Base-by-base conservation (phyloP, 2,113 vertebrate genomes). In the Lepus timidus region DNA sequence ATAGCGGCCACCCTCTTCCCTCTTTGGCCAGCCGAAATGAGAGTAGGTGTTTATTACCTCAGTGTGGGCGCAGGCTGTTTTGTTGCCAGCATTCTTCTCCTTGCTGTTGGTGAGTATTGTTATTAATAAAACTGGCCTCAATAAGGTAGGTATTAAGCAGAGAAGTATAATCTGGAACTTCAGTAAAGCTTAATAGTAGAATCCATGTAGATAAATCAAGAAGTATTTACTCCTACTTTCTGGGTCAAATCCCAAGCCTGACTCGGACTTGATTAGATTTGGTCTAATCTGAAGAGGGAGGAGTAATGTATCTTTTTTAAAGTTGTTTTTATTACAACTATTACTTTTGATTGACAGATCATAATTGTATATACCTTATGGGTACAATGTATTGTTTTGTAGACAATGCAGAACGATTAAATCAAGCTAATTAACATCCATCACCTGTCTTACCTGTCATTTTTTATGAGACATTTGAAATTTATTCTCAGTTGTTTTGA, bases 1-100 rank as follows among this genome's bases (percentile, higher is more conserved):
- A 99, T 99, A 49, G 99, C 99, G 62, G 99, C 99, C 51, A 99
- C 99, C 0, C 99, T 99, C 67, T 99, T 99, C 98, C 99, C 99
- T 0, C 98, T 99, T 62, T 99, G 99, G 99, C 99, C 99, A 0
- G 99, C 99, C n/a, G 99, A 99, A 96, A 99, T 99, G 99, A 99
- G 99, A 64, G 99, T 99, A 23, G 99, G 99, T 61, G 99, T 99
- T 86, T 99, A 99, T 98, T 99, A 99, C 97, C 98, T 99, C 95
- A 99, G 99, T 23, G 99, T 99, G 52, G 99, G 99, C 1, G 99
- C 99, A 1, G 99, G 99, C 97, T 99, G 99, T 97, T 99, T 99
- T 58, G 99, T 99, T 22, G 99, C 99, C 98, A 99, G 99, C 95
- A 99, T 99, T 97, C 98, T 99, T 76, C 99, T 99, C 25, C 99